Conservation (phyloP, 2,888 invertebrate genomes). For the Thymelicus acteon region DNA sequence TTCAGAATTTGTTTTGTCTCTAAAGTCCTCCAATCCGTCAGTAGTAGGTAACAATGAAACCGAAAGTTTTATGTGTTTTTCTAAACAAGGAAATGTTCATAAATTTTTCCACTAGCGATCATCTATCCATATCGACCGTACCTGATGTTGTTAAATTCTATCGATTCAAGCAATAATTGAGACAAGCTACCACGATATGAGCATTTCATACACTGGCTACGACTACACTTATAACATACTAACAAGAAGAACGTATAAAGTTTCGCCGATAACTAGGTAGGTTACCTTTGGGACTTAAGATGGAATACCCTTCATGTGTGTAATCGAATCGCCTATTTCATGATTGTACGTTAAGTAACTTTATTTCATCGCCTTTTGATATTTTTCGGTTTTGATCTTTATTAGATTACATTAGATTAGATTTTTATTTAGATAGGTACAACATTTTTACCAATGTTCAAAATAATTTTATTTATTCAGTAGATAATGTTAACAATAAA, state of each 20-base stretch:
- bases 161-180: background rate
- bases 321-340: conserved; percentile 25
- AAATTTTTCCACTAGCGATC: no score
- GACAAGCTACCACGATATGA: background rate
- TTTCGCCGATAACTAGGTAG: conserved; percentile 18
- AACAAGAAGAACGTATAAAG: conserved; percentile 11
- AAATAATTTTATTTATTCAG: background rate
- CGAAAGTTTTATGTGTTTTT: no score
- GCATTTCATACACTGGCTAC: background rate
- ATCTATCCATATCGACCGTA: no score
- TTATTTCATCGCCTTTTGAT: background rate
- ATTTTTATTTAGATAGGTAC: background rate
- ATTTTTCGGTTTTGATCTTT: conserved; percentile 11
- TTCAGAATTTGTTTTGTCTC: no score
- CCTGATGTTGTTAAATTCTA: no score
- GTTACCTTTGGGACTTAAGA: conserved; percentile 23
- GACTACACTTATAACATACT: background rate
- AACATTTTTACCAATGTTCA: background rate
- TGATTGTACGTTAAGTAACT: conserved; percentile 12
- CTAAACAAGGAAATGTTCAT: no score
- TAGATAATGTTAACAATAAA: no score
- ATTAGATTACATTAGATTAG: no score
- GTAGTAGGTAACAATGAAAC: no score
- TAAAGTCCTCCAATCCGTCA: no score
- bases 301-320: conserved; percentile 18